Percentiles rank a stretch among this genome's conserved stretches.
Conservation (phyloP, 2,113 vertebrate genomes). For the Aphyosemion australe region DNA sequence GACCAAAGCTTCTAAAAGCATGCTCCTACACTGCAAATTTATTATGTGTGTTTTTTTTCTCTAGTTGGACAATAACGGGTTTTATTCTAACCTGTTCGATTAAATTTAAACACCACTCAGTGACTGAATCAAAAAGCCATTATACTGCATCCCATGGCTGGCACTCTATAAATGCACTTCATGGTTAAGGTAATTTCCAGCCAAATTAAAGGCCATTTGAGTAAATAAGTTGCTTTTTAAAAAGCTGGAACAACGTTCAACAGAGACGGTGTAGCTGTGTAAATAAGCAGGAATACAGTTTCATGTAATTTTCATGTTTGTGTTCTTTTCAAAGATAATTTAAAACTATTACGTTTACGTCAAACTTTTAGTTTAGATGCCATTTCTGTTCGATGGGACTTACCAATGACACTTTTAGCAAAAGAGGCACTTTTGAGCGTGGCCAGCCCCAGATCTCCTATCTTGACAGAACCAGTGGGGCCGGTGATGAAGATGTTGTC, state of each 20-base stretch:
- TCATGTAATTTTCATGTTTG: background rate
- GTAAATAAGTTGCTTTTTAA: slow-evolving; percentile 6
- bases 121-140: slow-evolving; percentile 17
- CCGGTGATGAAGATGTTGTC: slow-evolving; percentile 99
- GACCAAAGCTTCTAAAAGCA: background rate
- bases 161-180: background rate
- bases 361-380: background rate
- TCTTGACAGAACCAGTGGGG: slow-evolving; percentile 95
- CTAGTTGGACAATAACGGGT: background rate
- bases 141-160: background rate
- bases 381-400: background rate
- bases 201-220: slow-evolving; percentile 21
- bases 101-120: background rate
- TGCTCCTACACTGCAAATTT: background rate
- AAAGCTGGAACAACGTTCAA: background rate
- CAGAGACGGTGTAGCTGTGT: background rate
- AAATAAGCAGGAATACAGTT: background rate
- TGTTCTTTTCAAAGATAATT: background rate
- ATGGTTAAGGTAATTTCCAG: slow-evolving; percentile 10
- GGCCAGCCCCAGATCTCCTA: slow-evolving; percentile 94
- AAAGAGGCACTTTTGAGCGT: slow-evolving; percentile 97
- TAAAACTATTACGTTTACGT: background rate
- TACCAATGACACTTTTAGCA: slow-evolving; percentile 98
- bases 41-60: background rate
- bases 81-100: slow-evolving; percentile 1